A percentile compares a stretch with the other conserved stretches of the same genome.
Evolutionary conservation across 2,797 vertebrate genomes (phyloP).

Genomic region (Tapera naevia): DNA sequence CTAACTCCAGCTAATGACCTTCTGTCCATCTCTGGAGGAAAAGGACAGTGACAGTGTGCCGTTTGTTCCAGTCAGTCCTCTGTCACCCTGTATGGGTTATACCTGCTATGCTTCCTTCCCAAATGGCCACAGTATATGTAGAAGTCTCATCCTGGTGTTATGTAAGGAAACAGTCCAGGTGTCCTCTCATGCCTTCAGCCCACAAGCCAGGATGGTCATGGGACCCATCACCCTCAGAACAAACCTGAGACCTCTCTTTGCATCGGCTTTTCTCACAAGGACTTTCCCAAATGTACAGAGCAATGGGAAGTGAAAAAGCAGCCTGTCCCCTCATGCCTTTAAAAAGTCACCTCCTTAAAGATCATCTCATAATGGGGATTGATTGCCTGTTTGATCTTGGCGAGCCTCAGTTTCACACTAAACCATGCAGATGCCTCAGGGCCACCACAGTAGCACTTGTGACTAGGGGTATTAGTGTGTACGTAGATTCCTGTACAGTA

Average conservation of each 20-base stretch:
- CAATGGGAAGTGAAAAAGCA: background rate
- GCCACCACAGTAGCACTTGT: background rate
- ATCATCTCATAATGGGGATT: background rate
- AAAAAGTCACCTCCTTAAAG: background rate
- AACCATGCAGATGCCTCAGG: background rate
- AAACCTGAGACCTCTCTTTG: background rate
- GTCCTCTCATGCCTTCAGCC: background rate
- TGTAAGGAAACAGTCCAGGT: background rate
- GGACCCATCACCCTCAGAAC: background rate
- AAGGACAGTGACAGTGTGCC: background rate
- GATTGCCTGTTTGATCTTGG: background rate
- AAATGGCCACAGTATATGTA: background rate
- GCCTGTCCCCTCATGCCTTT: background rate
- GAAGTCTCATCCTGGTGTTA: background rate
- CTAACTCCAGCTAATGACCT: background rate
- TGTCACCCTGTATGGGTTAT: rapidly evolving
- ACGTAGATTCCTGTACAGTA: background rate
- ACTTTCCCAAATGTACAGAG: background rate
- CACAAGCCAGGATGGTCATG: background rate
- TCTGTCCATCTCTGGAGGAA: background rate
- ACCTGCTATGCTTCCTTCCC: background rate
- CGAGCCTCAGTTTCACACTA: background rate
- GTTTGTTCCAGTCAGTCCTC: background rate
- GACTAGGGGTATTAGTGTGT: background rate
- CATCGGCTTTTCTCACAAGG: background rate